Percentiles rank a stretch among this genome's conserved stretches.
Conservation (phyloP, 2,113 vertebrate species). For the Mionectes macconnelli region DNA sequence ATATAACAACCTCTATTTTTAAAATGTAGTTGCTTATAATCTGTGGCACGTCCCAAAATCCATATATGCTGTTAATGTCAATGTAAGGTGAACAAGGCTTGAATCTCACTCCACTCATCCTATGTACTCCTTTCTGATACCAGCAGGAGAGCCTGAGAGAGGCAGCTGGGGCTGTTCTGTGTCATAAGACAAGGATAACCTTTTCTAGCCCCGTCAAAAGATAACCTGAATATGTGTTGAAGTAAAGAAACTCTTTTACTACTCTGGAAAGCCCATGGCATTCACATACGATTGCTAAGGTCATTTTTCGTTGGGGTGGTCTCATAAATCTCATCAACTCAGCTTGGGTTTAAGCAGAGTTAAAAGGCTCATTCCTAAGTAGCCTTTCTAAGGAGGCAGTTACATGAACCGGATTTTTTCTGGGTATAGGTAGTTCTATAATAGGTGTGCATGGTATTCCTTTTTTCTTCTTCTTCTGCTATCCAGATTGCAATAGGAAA, state of each 20-base stretch:
- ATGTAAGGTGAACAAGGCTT: background rate
- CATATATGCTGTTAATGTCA: rapidly evolving
- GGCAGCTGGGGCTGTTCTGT: background rate
- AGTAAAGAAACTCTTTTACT: background rate
- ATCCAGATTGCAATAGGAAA: background rate
- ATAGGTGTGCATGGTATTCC: background rate
- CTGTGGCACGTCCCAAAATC: background rate
- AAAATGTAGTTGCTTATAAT: background rate
- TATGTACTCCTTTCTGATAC: background rate
- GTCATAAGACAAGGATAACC: background rate
- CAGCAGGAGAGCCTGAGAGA: background rate
- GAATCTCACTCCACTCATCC: background rate
- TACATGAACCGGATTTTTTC: background rate
- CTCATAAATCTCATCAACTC: background rate
- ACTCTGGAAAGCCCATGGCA: background rate
- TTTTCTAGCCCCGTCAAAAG: background rate
- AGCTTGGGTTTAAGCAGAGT: background rate
- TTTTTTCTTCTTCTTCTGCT: background rate
- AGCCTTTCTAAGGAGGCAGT: background rate
- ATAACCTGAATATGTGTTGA: background rate
- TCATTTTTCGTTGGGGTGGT: background rate
- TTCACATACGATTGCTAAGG: background rate
- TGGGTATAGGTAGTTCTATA: background rate
- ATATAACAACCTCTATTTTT: background rate
- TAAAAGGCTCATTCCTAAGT: background rate